Evolutionary conservation across 1,140 invertebrate species (phyloP), one percentile per base, ranked within the genome.

Genomic region (Dreissena rostriformis): DNA sequence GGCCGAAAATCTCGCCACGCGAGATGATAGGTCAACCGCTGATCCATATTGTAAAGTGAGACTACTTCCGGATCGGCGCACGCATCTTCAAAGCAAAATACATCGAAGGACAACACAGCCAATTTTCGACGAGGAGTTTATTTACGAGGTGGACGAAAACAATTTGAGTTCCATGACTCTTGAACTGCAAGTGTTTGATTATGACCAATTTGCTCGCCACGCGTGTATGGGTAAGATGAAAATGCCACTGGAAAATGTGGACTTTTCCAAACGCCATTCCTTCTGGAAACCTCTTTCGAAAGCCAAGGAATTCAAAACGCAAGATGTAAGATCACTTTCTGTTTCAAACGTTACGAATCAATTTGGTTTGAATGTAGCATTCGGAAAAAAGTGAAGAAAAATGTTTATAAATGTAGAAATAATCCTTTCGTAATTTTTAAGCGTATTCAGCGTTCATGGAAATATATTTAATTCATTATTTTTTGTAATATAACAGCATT

Each of bases 61-160:
- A 19, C 79, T 93, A 10, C 79, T 92, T n/a, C 92, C 92, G 5
- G 88, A 88, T 53, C 87, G 86, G 12, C 79, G 87, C 51, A 85
- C 83, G 22, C 86, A 89, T 52, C 76, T 91, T 7, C 91, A 93
- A 76, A 92, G 89, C 52, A 91, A 91, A 81, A 86, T 96, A 76
- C 95, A 96, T 87, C 95, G 95, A 86, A 95, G 95, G 87, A 96
- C 96, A 11, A 89, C 96, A 29, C 95, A 95, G 91, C 95, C 96
- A 78, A 94, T 90, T 65, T 94, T 94, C 73, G 92, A 93, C 49
- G 93, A 94, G 79, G 92, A 93, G 83, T 93, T 94, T 79, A 90
- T 92, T 19, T 93, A 93, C 82, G 92, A 93, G 72, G 85, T 92
- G 70, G 84, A 86, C 17, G 29, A 88, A 12, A 68, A 86, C 26